phyloP scores from a whole-genome alignment of 1,140 invertebrate species.

The Zaprionus tsacasi region DNA sequence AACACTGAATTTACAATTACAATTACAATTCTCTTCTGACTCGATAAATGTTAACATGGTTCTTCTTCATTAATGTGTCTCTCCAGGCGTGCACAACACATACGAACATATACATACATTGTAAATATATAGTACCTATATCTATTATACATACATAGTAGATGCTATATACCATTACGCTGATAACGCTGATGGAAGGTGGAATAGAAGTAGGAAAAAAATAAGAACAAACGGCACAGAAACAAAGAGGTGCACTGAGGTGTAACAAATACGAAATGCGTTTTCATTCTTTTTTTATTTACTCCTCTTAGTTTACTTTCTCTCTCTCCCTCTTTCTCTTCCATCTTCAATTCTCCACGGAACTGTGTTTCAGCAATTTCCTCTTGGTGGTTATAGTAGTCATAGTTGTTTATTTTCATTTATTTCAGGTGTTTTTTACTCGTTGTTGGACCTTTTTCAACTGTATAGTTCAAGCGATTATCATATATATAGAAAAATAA shows the following conservation, averaged over 20 bases:
- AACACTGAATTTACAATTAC: slow-evolving; percentile 44
- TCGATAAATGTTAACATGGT: slow-evolving; percentile 52
- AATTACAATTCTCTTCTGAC: slow-evolving; percentile 42
- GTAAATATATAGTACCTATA: slow-evolving; percentile 17
- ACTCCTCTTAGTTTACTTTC: not conserved
- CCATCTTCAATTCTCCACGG: not conserved
- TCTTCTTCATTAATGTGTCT: slow-evolving; percentile 2
- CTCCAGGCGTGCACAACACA: not conserved
- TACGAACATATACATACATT: slow-evolving; percentile 8
- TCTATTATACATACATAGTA: slow-evolving; percentile 6
- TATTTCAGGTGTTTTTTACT: slow-evolving; percentile 9
- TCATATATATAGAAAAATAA: slow-evolving; percentile 57
- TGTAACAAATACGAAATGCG: slow-evolving; percentile 42
- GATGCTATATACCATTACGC: slow-evolving; percentile 7
- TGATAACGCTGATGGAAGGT: slow-evolving; percentile 28
- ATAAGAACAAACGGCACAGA: not conserved
- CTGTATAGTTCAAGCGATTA: slow-evolving; percentile 13
- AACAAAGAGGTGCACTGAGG: slow-evolving; percentile 29
- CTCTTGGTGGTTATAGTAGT: slow-evolving; percentile 36
- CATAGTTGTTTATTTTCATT: slow-evolving; percentile 13
- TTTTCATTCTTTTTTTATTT: slow-evolving; percentile 14
- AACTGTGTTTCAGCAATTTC: slow-evolving; percentile 45
- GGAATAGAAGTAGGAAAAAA: not conserved
- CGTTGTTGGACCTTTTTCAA: slow-evolving; percentile 29
- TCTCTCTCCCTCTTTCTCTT: not conserved